Evolutionary conservation across 2,888 invertebrate species (phyloP), one percentile per base, ranked within the genome.

Genomic region (Trachelus troglodyta): DNA sequence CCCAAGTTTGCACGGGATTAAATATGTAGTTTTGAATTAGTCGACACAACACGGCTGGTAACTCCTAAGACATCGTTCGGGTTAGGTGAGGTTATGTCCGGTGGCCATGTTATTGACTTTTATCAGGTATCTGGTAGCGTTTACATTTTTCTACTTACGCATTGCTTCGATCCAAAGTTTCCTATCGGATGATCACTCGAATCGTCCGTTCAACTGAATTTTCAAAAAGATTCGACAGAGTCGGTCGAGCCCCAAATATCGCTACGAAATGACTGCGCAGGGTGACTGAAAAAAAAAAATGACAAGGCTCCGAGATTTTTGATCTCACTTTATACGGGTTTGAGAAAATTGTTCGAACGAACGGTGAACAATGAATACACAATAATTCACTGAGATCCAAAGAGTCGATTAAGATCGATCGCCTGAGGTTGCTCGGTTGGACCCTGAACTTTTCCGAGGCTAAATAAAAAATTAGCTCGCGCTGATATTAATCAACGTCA

Each of bases 11-110:
- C 86, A 81, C 84, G 87, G 86, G 87, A 89, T 90, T 90, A 90
- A 90, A 90, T 90, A 90, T 90, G 90, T 88, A 90, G 87, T 87
- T 90, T 88, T 86, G 88, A 89, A 90, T 90, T 90, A 90, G 88
- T 86, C 84, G 81, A 78, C n/a, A 68, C 78, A 40, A 78, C 76
- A 35, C 74, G 35, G 23, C 74, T 34, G 74, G 34, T 6, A 35
- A 11, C 31, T 83, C 81, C 84, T 84, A 88, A 87, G 80, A 80
- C 74, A 73, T 56, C 23, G 4, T 56, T 56, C 56, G 9, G 9
- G 56, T 23, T 23, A 37, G 37, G 37, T 1, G 4, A 23, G 56
- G 56, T 56, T 56, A 56, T 9, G 9, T 56, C 56, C 56, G 9
- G 23, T 56, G 56, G 23, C 0, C 2, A 9, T 9, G 56, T 9